Base-by-base conservation (phyloP, 2,888 invertebrate species). In the Phengaris alcon region DNA sequence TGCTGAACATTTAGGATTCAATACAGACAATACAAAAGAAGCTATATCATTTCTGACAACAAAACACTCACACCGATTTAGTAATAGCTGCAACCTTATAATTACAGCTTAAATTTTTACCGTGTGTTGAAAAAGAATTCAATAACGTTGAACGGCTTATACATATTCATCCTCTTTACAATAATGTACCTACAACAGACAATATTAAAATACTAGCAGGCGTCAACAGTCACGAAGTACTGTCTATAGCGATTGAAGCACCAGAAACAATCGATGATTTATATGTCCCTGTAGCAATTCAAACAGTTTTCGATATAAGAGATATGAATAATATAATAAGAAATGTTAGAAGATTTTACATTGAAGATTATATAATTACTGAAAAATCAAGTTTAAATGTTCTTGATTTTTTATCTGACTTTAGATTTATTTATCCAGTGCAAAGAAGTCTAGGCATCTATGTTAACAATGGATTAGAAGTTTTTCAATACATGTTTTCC, bases 401-500 rank as follows among this genome's bases (percentile, higher is more conserved):
- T 3, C 80, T 82, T 3, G 77, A 87, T 13, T 88, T 87, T 68
- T 81, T 83, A 75, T 86, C 88, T 0, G 90, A 90, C 79, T 84
- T 82, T 8, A 79, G 79, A 9, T 90, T 84, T 69, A 81, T 77
- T 15, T 81, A 87, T 78, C 87, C 89, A 0, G 77, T 81, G 3
- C 84, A 86, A 15, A 83, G 86, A 77, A 83, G 81, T 72, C 81
- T 89, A 75, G 81, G 73, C 7, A 80, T 78, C 12, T 82, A 80
- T 52, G 10, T 81, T n/a, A 77, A 77, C 13, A 78, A 77, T 3
- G 79, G 78, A 2, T 69, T 68, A 0, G 73, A 75, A 5, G 82
- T 90, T 22, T 90, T 81, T 74, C 85, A 85, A 15, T 90, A 90
- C 51, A 78, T 88, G 79, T 91, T 90, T 80, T 81, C 85, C 0